phyloP scores from a whole-genome alignment of 2,113 vertebrate genomes.

The Suncus etruscus region DNA sequence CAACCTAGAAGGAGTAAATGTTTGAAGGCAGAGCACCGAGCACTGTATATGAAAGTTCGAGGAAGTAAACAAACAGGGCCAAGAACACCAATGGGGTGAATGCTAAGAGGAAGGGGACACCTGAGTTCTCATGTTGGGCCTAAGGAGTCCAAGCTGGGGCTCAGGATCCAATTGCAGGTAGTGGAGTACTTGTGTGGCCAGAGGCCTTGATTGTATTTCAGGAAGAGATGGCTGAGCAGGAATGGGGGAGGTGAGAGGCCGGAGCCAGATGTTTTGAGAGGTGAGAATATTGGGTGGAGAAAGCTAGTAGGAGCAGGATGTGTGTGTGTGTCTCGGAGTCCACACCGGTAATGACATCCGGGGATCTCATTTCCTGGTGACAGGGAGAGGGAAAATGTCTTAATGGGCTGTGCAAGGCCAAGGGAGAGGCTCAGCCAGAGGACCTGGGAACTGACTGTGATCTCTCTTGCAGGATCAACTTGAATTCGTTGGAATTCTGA shows the following conservation, averaged over 20 bases:
- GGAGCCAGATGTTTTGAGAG: not conserved
- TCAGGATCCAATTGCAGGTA: not conserved
- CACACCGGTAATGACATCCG: not conserved
- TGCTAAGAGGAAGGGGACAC: not conserved
- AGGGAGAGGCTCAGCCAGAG: not conserved
- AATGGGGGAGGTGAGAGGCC: not conserved
- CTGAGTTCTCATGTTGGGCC: not conserved
- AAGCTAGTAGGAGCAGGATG: not conserved
- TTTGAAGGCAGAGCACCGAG: not conserved
- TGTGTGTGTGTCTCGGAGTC: too few species aligned
- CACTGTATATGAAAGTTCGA: conserved; percentile 24
- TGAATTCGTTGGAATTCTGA: not conserved
- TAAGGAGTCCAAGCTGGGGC: not conserved
- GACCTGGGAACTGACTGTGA: not conserved
- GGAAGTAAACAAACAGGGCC: not conserved
- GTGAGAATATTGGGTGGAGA: not conserved
- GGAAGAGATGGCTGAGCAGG: not conserved
- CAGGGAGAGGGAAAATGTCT: not conserved
- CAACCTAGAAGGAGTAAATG: not conserved
- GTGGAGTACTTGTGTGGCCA: not conserved
- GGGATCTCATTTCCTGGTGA: not conserved
- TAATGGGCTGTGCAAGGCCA: not conserved
- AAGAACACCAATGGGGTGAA: not conserved
- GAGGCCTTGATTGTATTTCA: not conserved
- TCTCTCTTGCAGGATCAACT: not conserved